Conservation (phyloP, 2,797 vertebrate genomes). For the Acipenser oxyrinchus region DNA sequence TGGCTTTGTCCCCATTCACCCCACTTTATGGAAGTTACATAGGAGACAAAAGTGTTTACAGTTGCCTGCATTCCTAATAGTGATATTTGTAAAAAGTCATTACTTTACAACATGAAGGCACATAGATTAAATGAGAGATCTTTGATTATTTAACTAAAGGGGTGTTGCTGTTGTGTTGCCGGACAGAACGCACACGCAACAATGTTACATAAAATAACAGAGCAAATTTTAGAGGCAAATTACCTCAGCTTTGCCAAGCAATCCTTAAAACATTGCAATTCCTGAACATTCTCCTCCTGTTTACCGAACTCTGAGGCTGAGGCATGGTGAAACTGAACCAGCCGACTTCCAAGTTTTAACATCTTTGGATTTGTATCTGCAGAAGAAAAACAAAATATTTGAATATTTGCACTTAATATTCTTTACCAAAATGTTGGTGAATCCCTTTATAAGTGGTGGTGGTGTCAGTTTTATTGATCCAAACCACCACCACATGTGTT, state of each 20-base stretch:
- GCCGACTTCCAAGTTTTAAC: constrained; percentile 50
- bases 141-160: not conserved
- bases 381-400: too few species aligned
- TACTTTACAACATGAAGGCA: too few species aligned
- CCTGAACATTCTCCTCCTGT: constrained; percentile 18
- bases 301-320: constrained; percentile 23
- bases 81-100: too few species aligned
- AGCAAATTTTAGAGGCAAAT: not conserved
- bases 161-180: not conserved
- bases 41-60: too few species aligned
- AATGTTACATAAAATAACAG: constrained; percentile 1
- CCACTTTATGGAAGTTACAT: too few species aligned
- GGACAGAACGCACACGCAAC: not conserved
- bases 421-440: too few species aligned
- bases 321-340: constrained; percentile 44
- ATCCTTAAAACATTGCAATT: constrained; percentile 19
- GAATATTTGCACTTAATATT: too few species aligned
- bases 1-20: too few species aligned
- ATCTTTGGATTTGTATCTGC: constrained; percentile 30
- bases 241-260: constrained; percentile 22
- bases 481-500: too few species aligned
- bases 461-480: too few species aligned
- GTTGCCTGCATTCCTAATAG: too few species aligned
- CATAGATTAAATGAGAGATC: not conserved
- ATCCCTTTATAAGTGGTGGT: too few species aligned